These are phyloP conservation scores for Anolis carolinensis DNA, from an alignment of 2,113 vertebrate species.

Conservation along the genomic window DNA sequence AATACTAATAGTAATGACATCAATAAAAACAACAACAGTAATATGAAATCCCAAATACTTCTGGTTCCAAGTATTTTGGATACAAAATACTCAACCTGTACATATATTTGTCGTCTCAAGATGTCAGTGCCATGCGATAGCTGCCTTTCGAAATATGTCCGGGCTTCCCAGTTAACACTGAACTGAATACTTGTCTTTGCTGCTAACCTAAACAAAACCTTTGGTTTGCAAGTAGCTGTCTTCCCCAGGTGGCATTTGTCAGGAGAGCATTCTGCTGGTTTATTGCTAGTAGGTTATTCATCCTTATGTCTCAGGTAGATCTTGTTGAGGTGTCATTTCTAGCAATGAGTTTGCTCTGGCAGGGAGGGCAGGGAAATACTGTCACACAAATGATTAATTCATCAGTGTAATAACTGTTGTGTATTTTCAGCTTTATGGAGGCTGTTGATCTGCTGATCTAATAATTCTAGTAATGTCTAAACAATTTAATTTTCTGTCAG, in stretches of 20 bases:
- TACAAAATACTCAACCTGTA: too few relatives aligned
- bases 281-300: not conserved
- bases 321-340: not conserved
- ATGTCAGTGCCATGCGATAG: not conserved
- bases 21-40: too few relatives aligned
- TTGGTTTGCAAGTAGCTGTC: not conserved
- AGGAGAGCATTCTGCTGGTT: not conserved
- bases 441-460: not conserved
- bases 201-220: not conserved
- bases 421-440: not conserved
- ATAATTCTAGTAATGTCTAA: conserved; percentile 19
- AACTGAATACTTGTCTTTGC: not conserved
- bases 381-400: not conserved
- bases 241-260: not conserved
- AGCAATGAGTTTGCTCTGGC: not conserved
- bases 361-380: not conserved
- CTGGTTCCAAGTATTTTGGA: too few relatives aligned
- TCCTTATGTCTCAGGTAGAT: not conserved
- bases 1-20: too few relatives aligned
- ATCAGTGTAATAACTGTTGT: not conserved
- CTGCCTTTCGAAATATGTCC: not conserved
- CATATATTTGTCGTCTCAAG: not conserved
- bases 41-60: too few relatives aligned
- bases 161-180: not conserved
- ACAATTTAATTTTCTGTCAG: conserved; percentile 16